These are phyloP conservation scores for Argynnis bischoffii DNA, from an alignment of 2,888 invertebrate genomes.

Conservation along the genomic window DNA sequence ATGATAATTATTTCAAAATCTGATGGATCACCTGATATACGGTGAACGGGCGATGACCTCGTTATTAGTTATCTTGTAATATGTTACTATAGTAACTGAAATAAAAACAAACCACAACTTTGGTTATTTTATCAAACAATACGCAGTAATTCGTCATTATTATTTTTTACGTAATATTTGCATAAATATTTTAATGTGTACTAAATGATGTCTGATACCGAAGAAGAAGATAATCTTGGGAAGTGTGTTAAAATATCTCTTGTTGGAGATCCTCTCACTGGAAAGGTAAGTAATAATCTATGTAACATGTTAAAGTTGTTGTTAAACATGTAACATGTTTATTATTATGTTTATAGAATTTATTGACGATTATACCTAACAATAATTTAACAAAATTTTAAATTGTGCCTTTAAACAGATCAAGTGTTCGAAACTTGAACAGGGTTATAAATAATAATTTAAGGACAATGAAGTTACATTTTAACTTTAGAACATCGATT, in stretches of 20 bases:
- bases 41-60: too few relatives aligned
- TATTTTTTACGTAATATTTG: background rate
- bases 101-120: conserved; percentile 18
- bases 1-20: too few relatives aligned
- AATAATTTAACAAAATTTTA: too few relatives aligned
- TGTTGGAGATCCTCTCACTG: conserved; percentile 90
- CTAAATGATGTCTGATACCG: conserved; percentile 84
- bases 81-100: conserved; percentile 24
- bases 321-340: background rate
- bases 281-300: conserved; percentile 85
- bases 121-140: background rate
- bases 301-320: background rate
- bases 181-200: background rate
- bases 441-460: too few relatives aligned
- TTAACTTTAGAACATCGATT: too few relatives aligned
- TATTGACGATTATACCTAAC: too few relatives aligned
- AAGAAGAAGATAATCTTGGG: conserved; percentile 82
- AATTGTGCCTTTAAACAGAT: too few relatives aligned
- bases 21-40: too few relatives aligned
- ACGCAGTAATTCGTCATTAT: background rate
- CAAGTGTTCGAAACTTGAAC: background rate
- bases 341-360: background rate
- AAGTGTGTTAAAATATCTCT: conserved; percentile 89
- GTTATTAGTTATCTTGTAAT: conserved; percentile 1
- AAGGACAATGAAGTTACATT: too few relatives aligned